A percentile compares a stretch with the other conserved stretches of the same genome.
Evolutionary conservation across 2,888 invertebrate genomes (phyloP).

Genomic region (Drosophila testacea): DNA sequence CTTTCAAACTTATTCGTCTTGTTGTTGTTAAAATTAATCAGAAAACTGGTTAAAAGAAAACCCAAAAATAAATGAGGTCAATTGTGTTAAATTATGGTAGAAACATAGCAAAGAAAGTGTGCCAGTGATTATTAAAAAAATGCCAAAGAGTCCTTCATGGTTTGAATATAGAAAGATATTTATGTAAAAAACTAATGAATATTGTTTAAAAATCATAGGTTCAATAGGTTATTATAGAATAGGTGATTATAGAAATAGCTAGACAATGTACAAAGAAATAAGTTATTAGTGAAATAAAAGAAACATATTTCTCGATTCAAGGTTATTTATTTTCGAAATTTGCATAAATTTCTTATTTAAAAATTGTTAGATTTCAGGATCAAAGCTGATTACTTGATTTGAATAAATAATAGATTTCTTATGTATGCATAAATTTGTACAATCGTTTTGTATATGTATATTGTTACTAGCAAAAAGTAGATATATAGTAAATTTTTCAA

Average conservation of each 20-base stretch:
- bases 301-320: background rate
- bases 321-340: background rate
- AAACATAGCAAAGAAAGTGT: background rate
- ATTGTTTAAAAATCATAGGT: too few relatives aligned
- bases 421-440: too few relatives aligned
- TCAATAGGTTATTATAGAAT: too few relatives aligned
- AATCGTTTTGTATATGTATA: background rate
- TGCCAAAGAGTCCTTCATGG: background rate
- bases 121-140: background rate
- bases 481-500: too few relatives aligned
- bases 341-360: background rate
- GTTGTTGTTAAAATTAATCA: slow-evolving; percentile 30
- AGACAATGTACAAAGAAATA: background rate
- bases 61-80: slow-evolving; percentile 4
- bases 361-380: background rate
- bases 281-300: too few relatives aligned
- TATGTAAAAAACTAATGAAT: too few relatives aligned
- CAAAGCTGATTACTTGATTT: too few relatives aligned
- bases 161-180: too few relatives aligned
- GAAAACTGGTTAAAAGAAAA: slow-evolving; percentile 5
- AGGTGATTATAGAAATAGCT: too few relatives aligned
- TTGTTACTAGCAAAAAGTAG: background rate
- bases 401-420: too few relatives aligned
- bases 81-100: slow-evolving; percentile 4
- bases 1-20: slow-evolving; percentile 15